Evolutionary conservation across 2,113 vertebrate species (phyloP).

Genomic region (Phaethon lepturus): DNA sequence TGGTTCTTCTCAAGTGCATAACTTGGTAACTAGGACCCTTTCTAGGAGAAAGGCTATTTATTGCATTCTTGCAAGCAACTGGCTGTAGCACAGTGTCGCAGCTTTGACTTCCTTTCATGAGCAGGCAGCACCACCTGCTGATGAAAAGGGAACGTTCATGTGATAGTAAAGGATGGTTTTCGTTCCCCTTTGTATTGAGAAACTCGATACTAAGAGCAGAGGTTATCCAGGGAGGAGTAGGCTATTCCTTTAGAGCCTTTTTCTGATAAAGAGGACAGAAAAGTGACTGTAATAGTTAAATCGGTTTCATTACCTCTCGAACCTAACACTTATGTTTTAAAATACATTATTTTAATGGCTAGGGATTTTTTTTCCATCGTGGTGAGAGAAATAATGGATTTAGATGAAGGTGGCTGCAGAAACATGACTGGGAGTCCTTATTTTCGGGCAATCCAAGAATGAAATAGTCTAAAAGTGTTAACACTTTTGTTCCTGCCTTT

Average conservation of each 20-base stretch:
- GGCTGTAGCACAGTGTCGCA: accelerated
- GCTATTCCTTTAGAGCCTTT: not conserved
- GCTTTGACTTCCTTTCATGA: not conserved
- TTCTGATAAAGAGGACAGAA: not conserved
- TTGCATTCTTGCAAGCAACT: accelerated
- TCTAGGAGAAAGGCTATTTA: not conserved
- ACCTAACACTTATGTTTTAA: not conserved
- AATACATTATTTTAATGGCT: not conserved
- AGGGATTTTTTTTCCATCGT: not conserved
- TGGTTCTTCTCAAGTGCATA: not conserved
- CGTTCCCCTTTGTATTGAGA: not conserved
- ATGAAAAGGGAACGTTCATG: not conserved
- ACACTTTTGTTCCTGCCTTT: not conserved
- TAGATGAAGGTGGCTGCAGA: not conserved
- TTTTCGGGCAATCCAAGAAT: not conserved
- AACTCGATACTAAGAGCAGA: not conserved
- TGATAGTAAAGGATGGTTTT: not conserved
- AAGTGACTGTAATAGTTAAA: not conserved
- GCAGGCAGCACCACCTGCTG: slow-evolving; percentile 44
- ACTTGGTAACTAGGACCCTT: not conserved
- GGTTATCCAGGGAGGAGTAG: not conserved
- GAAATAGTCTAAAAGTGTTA: slow-evolving; percentile 1
- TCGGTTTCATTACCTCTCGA: too few relatives aligned
- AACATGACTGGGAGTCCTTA: not conserved
- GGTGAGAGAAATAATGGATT: not conserved